A percentile compares a stretch with the other conserved stretches of the same genome.
These are phyloP conservation scores for Gasteruption jaculator DNA, from an alignment of 2,888 invertebrate genomes.

Conservation along the genomic window DNA sequence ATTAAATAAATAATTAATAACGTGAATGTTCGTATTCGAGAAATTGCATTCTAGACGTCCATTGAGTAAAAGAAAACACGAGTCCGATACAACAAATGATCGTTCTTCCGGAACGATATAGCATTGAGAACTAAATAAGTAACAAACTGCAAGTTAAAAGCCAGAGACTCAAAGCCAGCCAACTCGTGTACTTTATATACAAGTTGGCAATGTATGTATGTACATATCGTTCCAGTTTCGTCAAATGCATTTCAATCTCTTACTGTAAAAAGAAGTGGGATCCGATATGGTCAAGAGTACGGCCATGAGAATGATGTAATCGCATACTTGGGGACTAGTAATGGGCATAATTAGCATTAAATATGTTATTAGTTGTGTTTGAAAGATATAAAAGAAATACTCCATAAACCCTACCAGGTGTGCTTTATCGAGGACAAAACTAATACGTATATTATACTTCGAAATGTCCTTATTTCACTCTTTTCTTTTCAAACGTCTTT, in stretches of 20 bases:
- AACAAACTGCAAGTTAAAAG: no score
- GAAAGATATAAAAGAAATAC: no score
- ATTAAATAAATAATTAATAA: no score
- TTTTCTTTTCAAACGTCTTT: no score
- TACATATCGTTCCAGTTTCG: slow-evolving; percentile 22
- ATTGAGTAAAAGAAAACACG: no score
- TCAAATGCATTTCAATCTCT: slow-evolving; percentile 19
- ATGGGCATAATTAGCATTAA: slow-evolving; percentile 36
- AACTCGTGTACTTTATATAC: slow-evolving; percentile 1
- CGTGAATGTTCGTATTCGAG: no score
- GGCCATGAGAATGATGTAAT: slow-evolving; percentile 30
- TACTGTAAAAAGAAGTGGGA: slow-evolving; percentile 15
- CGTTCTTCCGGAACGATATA: slow-evolving; percentile 19
- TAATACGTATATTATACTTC: no score
- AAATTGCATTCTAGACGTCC: no score
- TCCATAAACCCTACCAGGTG: slow-evolving; percentile 25
- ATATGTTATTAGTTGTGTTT: slow-evolving; percentile 29
- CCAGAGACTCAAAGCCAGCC: no score
- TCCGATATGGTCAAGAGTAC: slow-evolving; percentile 27
- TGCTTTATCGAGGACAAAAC: slow-evolving; percentile 21
- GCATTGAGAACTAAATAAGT: no score
- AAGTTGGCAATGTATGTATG: neutral
- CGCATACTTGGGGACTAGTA: slow-evolving; percentile 27
- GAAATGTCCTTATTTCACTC: slow-evolving; percentile 12
- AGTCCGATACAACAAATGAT: slow-evolving; percentile 9